Evolutionary conservation across 2,797 vertebrate species (phyloP).

Genomic region (Sebastes iracundus): DNA sequence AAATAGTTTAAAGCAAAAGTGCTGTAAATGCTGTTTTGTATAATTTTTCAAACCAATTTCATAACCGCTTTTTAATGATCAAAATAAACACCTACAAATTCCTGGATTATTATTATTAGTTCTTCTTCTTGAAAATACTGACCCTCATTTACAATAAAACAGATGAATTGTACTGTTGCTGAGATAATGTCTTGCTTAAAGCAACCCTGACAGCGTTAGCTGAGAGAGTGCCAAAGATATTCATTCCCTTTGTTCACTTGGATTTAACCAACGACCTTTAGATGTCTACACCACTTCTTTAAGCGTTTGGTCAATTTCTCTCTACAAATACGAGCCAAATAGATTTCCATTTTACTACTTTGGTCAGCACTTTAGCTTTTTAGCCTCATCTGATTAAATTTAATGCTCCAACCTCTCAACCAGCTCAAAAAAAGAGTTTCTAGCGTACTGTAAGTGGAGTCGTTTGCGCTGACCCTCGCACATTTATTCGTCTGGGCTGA

Average conservation of each 20-base stretch:
- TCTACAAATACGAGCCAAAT: neutral
- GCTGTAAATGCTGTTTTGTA: neutral
- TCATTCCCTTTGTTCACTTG: constrained; percentile 10
- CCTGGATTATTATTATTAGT: neutral
- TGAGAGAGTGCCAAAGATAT: neutral
- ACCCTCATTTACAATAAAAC: neutral
- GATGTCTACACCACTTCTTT: constrained; percentile 8
- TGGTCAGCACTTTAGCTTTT: neutral
- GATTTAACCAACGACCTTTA: constrained; percentile 20
- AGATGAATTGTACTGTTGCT: neutral
- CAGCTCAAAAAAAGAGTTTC: neutral
- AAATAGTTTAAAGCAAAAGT: neutral
- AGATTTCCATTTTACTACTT: neutral
- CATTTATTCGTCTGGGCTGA: neutral
- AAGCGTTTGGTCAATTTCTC: constrained; percentile 5
- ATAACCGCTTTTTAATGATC: neutral
- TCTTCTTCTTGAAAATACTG: neutral
- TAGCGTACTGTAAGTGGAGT: neutral
- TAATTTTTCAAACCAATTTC: neutral
- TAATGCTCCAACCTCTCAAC: neutral
- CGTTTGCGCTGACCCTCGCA: neutral
- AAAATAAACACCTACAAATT: neutral
- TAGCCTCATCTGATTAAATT: neutral
- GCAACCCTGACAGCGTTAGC: neutral
- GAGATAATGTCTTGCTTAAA: neutral